Conservation (phyloP, 1,140 invertebrate genomes). For the Luehdorfia chinensis region DNA sequence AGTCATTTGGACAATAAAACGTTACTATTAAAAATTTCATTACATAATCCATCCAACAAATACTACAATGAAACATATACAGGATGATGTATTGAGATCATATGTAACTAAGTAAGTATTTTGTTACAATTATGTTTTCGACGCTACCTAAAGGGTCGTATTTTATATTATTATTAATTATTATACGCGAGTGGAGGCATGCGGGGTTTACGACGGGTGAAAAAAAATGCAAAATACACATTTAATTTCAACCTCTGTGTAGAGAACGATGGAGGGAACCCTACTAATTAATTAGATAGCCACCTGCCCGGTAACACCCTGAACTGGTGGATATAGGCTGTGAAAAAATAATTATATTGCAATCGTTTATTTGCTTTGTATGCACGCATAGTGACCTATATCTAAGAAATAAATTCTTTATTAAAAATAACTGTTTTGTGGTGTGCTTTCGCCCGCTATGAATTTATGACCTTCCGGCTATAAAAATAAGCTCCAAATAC, state of each 20-base stretch:
- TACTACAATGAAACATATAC: no score
- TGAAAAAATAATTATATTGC: conserved; percentile 12
- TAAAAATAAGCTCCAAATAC: no score
- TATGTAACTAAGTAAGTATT: no score
- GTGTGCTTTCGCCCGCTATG: no score
- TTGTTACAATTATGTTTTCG: no score
- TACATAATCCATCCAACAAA: no score
- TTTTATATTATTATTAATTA: conserved; percentile 24
- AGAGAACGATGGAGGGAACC: conserved; percentile 35
- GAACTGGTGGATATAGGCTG: conserved; percentile 1
- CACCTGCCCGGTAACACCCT: conserved; percentile 48
- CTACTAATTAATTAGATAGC: conserved; percentile 64
- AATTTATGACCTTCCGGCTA: no score
- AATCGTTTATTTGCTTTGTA: conserved; percentile 6
- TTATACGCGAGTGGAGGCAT: conserved; percentile 29
- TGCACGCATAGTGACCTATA: neutral
- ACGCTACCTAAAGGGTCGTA: neutral
- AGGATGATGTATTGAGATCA: no score
- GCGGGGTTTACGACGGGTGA: conserved; percentile 30
- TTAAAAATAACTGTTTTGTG: no score
- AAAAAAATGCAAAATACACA: conserved; percentile 69
- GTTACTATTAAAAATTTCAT: no score
- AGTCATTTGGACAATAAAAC: no score
- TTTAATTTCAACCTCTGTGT: conserved; percentile 55
- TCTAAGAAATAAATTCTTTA: no score